A percentile compares a stretch with the other conserved stretches of the same genome.
These are phyloP conservation scores for Clarias gariepinus DNA, from an alignment of 2,113 vertebrate species.

Conservation along the genomic window DNA sequence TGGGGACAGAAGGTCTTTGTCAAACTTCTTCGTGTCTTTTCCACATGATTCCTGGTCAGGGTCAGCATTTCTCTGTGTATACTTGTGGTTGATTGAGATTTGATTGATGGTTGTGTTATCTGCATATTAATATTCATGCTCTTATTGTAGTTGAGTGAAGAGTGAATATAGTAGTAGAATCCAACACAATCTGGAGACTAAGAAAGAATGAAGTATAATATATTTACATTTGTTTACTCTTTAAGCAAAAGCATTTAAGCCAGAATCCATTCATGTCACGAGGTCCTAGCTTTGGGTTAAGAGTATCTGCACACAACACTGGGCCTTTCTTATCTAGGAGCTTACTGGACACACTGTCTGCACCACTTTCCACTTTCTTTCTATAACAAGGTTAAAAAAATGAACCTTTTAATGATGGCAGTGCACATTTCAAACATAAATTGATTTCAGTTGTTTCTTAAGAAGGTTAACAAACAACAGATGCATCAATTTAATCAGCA, in stretches of 20 bases:
- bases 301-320: background rate
- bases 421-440: background rate
- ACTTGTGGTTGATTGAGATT: background rate
- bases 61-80: background rate
- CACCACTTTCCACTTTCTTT: background rate
- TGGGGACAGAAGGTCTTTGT: background rate
- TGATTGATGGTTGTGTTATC: background rate
- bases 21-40: background rate
- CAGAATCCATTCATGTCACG: background rate
- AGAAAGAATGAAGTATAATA: background rate
- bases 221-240: background rate
- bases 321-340: background rate
- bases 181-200: background rate
- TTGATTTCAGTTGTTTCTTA: background rate
- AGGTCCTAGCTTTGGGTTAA: background rate
- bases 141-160: background rate
- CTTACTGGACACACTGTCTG: background rate
- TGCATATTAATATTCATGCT: background rate
- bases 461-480: background rate
- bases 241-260: background rate
- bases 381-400: background rate
- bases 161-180: background rate
- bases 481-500: background rate
- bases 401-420: background rate
- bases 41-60: background rate